Evolutionary conservation across 1,140 invertebrate genomes (phyloP).

Genomic region (Goniozus legneri): DNA sequence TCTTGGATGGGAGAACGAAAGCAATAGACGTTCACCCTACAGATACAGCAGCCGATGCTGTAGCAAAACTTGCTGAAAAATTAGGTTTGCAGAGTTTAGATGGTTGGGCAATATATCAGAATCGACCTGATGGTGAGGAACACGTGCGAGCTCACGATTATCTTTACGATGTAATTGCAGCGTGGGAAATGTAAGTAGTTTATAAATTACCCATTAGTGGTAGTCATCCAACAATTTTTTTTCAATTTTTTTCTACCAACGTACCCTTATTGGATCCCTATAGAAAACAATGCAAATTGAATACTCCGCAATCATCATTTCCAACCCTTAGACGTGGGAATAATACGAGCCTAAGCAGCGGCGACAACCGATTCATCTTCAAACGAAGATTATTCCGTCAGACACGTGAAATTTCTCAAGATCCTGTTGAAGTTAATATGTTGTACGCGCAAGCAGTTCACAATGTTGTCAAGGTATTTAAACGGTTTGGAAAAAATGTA

Average conservation of each 20-base stretch:
- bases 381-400: conserved; percentile 86
- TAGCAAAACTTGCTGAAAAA: conserved; percentile 84
- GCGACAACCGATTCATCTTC: conserved; percentile 91
- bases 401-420: conserved; percentile 87
- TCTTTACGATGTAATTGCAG: conserved; percentile 89
- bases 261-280: conserved; percentile 11
- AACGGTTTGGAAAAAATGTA: conserved; percentile 5
- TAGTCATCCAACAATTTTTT: conserved; percentile 1
- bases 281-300: conserved; percentile 64
- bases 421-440: conserved; percentile 92
- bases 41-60: conserved; percentile 87
- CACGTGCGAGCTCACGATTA: conserved; percentile 92
- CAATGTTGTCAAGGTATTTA: conserved; percentile 84
- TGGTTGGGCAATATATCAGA: conserved; percentile 94
- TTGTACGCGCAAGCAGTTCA: conserved; percentile 94
- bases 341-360: conserved; percentile 66
- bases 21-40: conserved; percentile 93
- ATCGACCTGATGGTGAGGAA: conserved; percentile 77
- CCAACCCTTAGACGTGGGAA: conserved; percentile 57
- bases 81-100: conserved; percentile 79
- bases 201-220: background rate
- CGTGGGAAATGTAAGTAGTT: conserved; percentile 80
- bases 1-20: conserved; percentile 91
- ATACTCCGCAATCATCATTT: conserved; percentile 56
- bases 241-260: conserved; percentile 6